Evolutionary conservation across 1,140 invertebrate species (phyloP).

Genomic region (Frieseomelitta varia): DNA sequence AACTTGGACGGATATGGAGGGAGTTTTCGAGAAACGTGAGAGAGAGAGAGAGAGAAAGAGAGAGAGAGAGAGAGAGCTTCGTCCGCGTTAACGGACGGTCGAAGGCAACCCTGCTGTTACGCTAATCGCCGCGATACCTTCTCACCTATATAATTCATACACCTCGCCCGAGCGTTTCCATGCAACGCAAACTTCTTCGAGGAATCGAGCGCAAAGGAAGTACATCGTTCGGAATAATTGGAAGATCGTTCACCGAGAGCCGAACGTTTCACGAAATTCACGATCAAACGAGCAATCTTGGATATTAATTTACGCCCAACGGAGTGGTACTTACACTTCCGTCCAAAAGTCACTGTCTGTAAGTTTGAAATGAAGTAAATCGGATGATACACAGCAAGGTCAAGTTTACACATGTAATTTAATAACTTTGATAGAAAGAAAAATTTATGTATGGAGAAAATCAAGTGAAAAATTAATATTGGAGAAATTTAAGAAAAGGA

Average conservation of each 20-base stretch:
- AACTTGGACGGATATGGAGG: background rate
- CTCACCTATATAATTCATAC: background rate
- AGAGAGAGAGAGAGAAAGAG: background rate
- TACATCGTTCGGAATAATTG: constrained; percentile 15
- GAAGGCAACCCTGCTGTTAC: constrained; percentile 17
- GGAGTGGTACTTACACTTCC: background rate
- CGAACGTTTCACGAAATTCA: background rate
- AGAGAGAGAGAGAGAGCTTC: constrained; percentile 15
- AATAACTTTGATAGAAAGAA: too few relatives aligned
- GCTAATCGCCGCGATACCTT: constrained; percentile 23
- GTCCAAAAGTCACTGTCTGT: too few relatives aligned
- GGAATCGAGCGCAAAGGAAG: background rate
- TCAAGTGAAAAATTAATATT: background rate
- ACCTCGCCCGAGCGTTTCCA: too few relatives aligned
- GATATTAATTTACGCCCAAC: background rate
- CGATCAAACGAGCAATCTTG: background rate
- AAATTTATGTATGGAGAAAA: too few relatives aligned
- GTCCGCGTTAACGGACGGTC: constrained; percentile 12
- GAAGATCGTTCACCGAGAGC: background rate
- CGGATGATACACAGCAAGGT: too few relatives aligned
- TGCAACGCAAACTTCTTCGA: background rate
- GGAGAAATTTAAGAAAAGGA: background rate
- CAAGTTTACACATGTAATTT: too few relatives aligned
- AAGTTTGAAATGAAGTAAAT: too few relatives aligned
- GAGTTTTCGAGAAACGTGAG: constrained; percentile 3